These are phyloP conservation scores for Carlito syrichta DNA, from an alignment of 2,113 vertebrate species.

Conservation along the genomic window DNA sequence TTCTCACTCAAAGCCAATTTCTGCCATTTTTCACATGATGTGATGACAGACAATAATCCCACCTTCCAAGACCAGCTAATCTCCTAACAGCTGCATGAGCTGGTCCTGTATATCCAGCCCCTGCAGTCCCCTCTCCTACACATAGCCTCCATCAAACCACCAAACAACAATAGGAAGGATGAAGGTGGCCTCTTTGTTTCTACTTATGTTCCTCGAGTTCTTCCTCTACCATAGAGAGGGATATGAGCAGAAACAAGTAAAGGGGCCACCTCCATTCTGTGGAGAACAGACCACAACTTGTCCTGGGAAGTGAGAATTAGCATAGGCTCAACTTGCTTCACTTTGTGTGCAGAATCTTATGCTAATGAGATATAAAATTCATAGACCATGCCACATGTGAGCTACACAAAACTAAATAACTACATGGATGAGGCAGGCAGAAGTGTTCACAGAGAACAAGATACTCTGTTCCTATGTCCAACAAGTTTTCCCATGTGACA, in stretches of 20 bases:
- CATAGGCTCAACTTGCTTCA: neutral
- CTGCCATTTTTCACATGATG: conserved; percentile 4
- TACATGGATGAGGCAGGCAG: neutral
- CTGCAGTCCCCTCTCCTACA: neutral
- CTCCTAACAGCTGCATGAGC: conserved; percentile 35
- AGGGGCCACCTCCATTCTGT: too few species aligned
- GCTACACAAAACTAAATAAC: neutral
- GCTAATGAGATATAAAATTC: neutral
- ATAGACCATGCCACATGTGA: neutral
- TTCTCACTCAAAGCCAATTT: neutral
- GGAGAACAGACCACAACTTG: neutral
- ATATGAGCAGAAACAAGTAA: too few species aligned
- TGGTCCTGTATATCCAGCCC: neutral
- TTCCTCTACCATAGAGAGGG: too few species aligned
- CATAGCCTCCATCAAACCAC: neutral
- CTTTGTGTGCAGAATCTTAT: neutral
- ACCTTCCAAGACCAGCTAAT: conserved; percentile 38
- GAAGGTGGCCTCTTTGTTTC: neutral
- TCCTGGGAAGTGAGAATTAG: neutral
- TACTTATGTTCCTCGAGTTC: neutral
- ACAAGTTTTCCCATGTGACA: neutral
- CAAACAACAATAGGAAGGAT: neutral
- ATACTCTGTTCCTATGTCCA: neutral
- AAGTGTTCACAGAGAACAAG: neutral
- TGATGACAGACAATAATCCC: conserved; percentile 52